Evolutionary conservation across 92 coral and sea anemone genomes (phyloP), one percentile per base, ranked within the genome.

Genomic region (Metridium senile): DNA sequence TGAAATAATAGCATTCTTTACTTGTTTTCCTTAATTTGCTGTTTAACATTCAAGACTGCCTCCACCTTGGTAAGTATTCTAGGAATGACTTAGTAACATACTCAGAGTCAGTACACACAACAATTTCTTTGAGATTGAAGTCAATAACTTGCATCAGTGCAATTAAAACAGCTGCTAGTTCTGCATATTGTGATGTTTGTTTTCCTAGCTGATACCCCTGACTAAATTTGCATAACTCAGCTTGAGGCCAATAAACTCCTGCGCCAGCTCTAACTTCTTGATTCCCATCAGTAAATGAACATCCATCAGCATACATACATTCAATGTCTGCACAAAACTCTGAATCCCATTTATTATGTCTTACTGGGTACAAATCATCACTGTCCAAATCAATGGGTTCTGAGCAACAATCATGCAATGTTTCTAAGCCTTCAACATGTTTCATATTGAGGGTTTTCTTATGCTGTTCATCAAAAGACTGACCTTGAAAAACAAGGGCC

Each of bases 1-100:
- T 28, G 76, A 71, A 25, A 71, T 71, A 8, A 71, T 71, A 9
- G 76, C 76, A 71, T 71, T 71, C 49, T 71, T 71, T 18, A 71
- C 76, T 29, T 52, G 76, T 33, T 71, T 71, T 54, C 76, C 76
- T 52, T n/a, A n/a, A n/a, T n/a, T 71, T 71, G 22, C 76, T 71
- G 26, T 71, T 71, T 33, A 71, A 17, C 76, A 71, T 71, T 28
- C 19, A 16, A 17, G 51, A 28, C n/a, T n/a, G 13, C 29, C 3
- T 53, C 76, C 65, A 71, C 28, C 76, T 71, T 28, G 63, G 76
- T 9, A 71, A 11, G 25, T 71, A 71, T 30, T 71, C 76, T 20
- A 71, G 51, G 29, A 71, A 71, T 0, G 76, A 49, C 65, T 71
- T 71, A 1, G 49, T 8, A 26, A 71, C 76, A 30, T 71, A 71